Evolutionary conservation across 2,113 vertebrate species (phyloP), one percentile per base, ranked within the genome.

Genomic region (Nanorana parkeri): DNA sequence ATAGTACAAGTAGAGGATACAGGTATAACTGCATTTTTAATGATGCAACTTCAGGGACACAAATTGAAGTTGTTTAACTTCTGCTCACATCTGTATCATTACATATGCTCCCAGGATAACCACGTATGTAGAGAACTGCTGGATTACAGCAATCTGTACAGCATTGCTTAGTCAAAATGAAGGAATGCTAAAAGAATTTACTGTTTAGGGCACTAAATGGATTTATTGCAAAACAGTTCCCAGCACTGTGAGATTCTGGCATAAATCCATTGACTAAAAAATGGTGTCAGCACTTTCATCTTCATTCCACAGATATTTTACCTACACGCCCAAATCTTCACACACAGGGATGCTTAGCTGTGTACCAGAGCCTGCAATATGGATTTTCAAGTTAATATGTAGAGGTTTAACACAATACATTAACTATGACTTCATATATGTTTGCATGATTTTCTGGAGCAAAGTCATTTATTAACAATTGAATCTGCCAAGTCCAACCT

Each of bases 141-240:
- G 90, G 90, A 87, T 79, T 68, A 36, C 17, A 16, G 54, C 52
- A 32, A 61, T 63, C n/a, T 60, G 51, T 26, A 63, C 19, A 67
- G 56, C 16, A 56, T 26, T 41, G n/a, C 52, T 69, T 11, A 16
- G 68, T 65, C 28, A 16, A 81, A 67, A 51, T 78, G 21, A 55
- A 67, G 63, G 63, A 78, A 66, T 67, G 63, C 23, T 65, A 23
- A 83, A 82, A 60, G 71, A 67, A 83, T 76, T 61, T 24, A 76
- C 52, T 83, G 80, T 83, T 83, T 83, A 75, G 72, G 71, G 80
- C 61, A 68, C 63, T 66, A 67, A 83, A 76, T 68, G 52, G 80
- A 83, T 83, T 75, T 68, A 75, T 83, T 75, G 80, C 80, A 68
- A 83, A 83, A 83, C 61, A 68, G 73, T 83, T 83, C 80, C 80